phyloP scores from a whole-genome alignment of 2,888 invertebrate genomes.

The Agriopis aurantiaria region DNA sequence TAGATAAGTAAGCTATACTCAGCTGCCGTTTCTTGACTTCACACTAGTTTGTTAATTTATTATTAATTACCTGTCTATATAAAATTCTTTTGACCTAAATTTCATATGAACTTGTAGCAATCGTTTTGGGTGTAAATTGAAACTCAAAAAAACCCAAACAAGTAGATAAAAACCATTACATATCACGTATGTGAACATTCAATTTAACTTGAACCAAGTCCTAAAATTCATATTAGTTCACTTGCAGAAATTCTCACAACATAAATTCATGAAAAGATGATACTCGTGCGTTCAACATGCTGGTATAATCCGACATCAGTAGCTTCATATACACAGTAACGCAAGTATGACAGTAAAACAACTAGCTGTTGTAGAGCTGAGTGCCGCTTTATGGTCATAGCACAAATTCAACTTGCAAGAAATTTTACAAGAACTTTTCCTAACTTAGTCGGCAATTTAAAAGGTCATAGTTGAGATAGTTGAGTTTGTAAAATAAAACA shows the following conservation, averaged over 20 bases:
- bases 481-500: background rate
- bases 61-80: too few relatives aligned
- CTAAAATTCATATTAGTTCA: slow-evolving; percentile 33
- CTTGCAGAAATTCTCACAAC: slow-evolving; percentile 21
- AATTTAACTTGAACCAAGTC: slow-evolving; percentile 28
- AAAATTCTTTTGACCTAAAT: background rate
- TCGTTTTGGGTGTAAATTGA: background rate
- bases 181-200: slow-evolving; percentile 9
- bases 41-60: too few relatives aligned
- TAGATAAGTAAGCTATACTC: too few relatives aligned
- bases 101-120: too few relatives aligned
- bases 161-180: slow-evolving; percentile 17
- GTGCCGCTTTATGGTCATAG: slow-evolving; percentile 6
- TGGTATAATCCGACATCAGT: slow-evolving; percentile 14
- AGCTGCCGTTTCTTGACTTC: too few relatives aligned
- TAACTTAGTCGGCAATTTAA: background rate
- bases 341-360: slow-evolving; percentile 1
- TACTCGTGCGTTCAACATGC: slow-evolving; percentile 22
- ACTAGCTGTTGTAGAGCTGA: background rate
- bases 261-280: slow-evolving; percentile 30
- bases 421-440: slow-evolving; percentile 2
- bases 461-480: background rate
- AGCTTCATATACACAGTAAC: background rate
- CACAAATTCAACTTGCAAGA: slow-evolving; percentile 1
- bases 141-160: slow-evolving; percentile 4